phyloP scores from a whole-genome alignment of 1,140 invertebrate species.

The Oppia nitens region DNA sequence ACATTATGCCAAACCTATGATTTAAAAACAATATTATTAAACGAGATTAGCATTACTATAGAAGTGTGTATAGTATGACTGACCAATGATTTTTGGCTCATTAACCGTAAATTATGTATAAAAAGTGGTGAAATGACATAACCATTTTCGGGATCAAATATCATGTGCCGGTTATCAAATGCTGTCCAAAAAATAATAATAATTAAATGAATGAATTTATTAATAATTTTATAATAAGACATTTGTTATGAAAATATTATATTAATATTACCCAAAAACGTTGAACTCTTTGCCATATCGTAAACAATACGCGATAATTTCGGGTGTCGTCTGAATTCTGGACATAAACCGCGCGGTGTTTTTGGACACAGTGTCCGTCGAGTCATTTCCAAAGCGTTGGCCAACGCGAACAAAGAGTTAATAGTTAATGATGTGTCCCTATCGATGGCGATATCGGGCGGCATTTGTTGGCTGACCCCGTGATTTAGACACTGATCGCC shows the following conservation, averaged over 20 bases:
- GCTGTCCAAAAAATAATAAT: conserved; percentile 23
- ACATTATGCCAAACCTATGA: not conserved
- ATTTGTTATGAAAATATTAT: too few species aligned
- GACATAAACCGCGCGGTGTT: conserved; percentile 23
- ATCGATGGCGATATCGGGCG: conserved; percentile 10
- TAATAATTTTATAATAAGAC: too few species aligned
- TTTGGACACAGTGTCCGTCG: conserved; percentile 25
- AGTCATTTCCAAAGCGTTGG: conserved; percentile 23
- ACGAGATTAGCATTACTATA: too few species aligned
- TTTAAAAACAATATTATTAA: too few species aligned
- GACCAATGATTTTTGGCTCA: not conserved
- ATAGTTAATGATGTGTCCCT: conserved; percentile 28
- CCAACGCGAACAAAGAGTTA: conserved; percentile 27
- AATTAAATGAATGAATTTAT: too few species aligned
- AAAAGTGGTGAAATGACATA: not conserved
- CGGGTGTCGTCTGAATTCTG: conserved; percentile 23
- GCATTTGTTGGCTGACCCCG: conserved; percentile 1
- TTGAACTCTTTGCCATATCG: conserved; percentile 20
- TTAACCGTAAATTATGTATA: not conserved
- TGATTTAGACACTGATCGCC: conserved; percentile 21
- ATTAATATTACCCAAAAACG: conserved; percentile 22
- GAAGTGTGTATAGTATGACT: too few species aligned
- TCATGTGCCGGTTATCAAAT: conserved; percentile 15
- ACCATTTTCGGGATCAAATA: conserved; percentile 16
- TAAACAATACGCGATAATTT: conserved; percentile 3